Evolutionary conservation across 2,113 vertebrate species (phyloP).

Genomic region (Boulengeromyrus knoepffleri): DNA sequence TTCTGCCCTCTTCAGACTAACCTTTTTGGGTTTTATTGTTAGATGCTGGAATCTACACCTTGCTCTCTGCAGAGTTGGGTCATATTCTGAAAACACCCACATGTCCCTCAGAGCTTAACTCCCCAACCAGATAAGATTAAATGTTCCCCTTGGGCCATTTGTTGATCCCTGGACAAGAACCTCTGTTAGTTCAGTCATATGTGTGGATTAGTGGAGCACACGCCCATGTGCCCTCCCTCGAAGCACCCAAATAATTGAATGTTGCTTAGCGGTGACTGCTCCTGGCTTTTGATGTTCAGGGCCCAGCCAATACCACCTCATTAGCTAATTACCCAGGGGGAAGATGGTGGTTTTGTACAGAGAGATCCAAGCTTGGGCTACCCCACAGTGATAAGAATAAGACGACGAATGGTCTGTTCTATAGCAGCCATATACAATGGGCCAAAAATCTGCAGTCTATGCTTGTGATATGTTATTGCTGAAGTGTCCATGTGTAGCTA

Average conservation of each 20-base stretch:
- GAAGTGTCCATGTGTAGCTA: neutral
- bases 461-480: neutral
- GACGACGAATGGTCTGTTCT: neutral
- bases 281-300: slow-evolving; percentile 49
- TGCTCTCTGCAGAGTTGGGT: neutral
- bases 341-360: slow-evolving; percentile 23
- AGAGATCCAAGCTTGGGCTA: neutral
- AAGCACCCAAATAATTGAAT: slow-evolving; percentile 56
- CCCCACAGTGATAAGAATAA: neutral
- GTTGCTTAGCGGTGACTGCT: slow-evolving; percentile 66
- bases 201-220: neutral
- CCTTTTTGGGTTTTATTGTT: neutral
- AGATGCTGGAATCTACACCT: neutral
- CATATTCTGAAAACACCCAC: neutral
- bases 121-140: neutral
- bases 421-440: neutral
- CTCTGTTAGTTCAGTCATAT: neutral
- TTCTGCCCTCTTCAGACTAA: neutral
- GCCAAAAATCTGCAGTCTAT: neutral
- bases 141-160: neutral
- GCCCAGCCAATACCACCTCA: slow-evolving; percentile 55
- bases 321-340: slow-evolving; percentile 62
- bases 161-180: neutral
- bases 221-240: slow-evolving; percentile 18
- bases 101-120: neutral